Base-by-base conservation (phyloP, 2,888 invertebrate species). In the Bhutanitis thaidina region DNA sequence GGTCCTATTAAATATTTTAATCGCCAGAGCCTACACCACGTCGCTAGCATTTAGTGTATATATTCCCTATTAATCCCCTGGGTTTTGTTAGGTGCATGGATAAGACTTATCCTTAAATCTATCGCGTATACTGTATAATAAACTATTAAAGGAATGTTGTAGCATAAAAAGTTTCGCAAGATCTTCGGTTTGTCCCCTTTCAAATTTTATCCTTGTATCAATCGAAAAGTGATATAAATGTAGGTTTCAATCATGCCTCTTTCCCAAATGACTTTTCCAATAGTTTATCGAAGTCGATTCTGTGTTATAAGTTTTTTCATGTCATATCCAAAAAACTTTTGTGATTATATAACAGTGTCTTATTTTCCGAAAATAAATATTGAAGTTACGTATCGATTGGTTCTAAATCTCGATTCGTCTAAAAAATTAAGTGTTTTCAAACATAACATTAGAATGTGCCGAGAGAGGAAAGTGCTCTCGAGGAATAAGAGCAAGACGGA, bases 251-350 rank as follows among this genome's bases (percentile, higher is more conserved):
- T 51, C 54, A 53, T 52, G 43, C 53, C 55, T 57, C 46, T 57
- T 55, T 59, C 54, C 53, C 51, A 60, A 62, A 65, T 61, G 59
- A 62, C 58, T 65, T 63, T 65, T 60, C 64, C 62, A 51, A 64
- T 60, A 55, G 57, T 65, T 53, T 50, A 27, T 8, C 8, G 27
- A 20, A 8, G 27, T 45, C 49, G 46, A 56, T 52, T 48, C 49
- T 30, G 36, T 32, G 10, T 20, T 43, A 43, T 32, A 44, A 43
- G 25, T 49, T 7, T 49, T 40, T 40, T 16, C 37, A 35, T 20
- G 5, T 20, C 20, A 20, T 20, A 2, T 20, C 20, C 3, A 20
- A 20, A 20, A 20, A 20, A 20, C n/a, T n/a, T n/a, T n/a, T n/a
- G n/a, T n/a, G n/a, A n/a, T n/a, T n/a, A n/a, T n/a, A n/a, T n/a